Percentiles rank a stretch among this genome's conserved stretches.
Conservation (phyloP, 2,888 invertebrate species). For the Nephrocerus scutellatus region DNA sequence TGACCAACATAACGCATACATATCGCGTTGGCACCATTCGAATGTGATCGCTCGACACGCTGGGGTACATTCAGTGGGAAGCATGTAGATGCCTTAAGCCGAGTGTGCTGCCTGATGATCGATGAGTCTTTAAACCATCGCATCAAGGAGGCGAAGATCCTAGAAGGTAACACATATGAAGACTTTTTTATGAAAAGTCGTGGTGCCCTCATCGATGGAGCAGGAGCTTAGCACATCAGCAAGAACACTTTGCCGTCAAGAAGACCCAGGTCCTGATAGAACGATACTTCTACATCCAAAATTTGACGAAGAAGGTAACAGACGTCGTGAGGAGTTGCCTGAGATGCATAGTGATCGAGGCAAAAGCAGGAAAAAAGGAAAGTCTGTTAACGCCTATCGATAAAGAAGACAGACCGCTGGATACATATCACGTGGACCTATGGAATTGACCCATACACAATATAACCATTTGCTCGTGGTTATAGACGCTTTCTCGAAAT, state of each 20-base stretch:
- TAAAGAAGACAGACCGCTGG: slow-evolving; percentile 30
- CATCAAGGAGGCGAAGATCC: neutral
- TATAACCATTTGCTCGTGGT: slow-evolving; percentile 35
- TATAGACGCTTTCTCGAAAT: slow-evolving; percentile 35
- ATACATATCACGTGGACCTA: slow-evolving; percentile 33
- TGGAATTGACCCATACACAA: slow-evolving; percentile 27
- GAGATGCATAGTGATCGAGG: slow-evolving; percentile 12
- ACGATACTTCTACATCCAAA: slow-evolving; percentile 28
- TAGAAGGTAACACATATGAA: slow-evolving; percentile 1
- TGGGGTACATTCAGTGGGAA: too few relatives aligned
- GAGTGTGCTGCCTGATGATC: slow-evolving; percentile 3
- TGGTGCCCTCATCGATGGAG: too few relatives aligned
- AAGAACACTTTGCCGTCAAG: slow-evolving; percentile 33
- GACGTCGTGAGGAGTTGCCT: slow-evolving; percentile 9
- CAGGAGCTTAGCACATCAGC: too few relatives aligned
- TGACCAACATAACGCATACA: too few relatives aligned
- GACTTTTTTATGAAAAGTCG: slow-evolving; percentile 5
- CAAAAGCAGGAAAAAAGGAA: slow-evolving; percentile 35
- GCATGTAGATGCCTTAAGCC: slow-evolving; percentile 7
- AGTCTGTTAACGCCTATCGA: slow-evolving; percentile 31
- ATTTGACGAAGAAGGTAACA: slow-evolving; percentile 3
- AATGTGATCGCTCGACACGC: too few relatives aligned
- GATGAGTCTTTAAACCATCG: slow-evolving; percentile 1
- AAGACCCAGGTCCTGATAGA: slow-evolving; percentile 26
- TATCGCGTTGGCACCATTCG: too few relatives aligned